phyloP scores from a whole-genome alignment of 2,888 invertebrate species.

The Panzeria rudis region DNA sequence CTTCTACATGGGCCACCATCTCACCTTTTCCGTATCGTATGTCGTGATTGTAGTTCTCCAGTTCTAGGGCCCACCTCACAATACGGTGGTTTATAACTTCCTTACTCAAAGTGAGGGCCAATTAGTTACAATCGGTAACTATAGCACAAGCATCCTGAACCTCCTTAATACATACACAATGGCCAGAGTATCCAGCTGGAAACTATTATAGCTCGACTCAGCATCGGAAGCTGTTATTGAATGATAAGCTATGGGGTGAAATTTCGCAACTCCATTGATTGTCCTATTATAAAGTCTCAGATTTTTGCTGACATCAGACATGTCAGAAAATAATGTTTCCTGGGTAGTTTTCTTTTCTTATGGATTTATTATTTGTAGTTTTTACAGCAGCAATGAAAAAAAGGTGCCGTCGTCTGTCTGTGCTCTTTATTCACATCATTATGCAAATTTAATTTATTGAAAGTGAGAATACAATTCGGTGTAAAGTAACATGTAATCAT shows the following conservation, averaged over 20 bases:
- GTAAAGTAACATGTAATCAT: slow-evolving; percentile 20
- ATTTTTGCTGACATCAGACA: too few relatives aligned
- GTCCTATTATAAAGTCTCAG: too few relatives aligned
- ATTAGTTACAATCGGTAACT: neutral
- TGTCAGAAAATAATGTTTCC: too few relatives aligned
- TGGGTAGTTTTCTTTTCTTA: slow-evolving; percentile 52
- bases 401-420: slow-evolving; percentile 43
- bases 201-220: too few relatives aligned
- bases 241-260: slow-evolving; percentile 12
- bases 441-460: slow-evolving; percentile 70
- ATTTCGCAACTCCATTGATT: too few relatives aligned
- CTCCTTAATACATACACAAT: neutral
- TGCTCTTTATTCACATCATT: slow-evolving; percentile 61
- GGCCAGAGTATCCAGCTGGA: too few relatives aligned
- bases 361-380: slow-evolving; percentile 42
- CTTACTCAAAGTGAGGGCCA: slow-evolving; percentile 23
- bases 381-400: slow-evolving; percentile 1
- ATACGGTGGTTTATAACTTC: slow-evolving; percentile 22
- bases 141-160: neutral
- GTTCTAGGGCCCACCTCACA: slow-evolving; percentile 21
- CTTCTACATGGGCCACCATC: too few relatives aligned
- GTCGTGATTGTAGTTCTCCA: slow-evolving; percentile 50
- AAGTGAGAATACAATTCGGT: slow-evolving; percentile 55
- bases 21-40: too few relatives aligned
- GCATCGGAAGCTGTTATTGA: too few relatives aligned